Conservation (phyloP, 2,888 invertebrate genomes). For the Teinopalpus imperialis region DNA sequence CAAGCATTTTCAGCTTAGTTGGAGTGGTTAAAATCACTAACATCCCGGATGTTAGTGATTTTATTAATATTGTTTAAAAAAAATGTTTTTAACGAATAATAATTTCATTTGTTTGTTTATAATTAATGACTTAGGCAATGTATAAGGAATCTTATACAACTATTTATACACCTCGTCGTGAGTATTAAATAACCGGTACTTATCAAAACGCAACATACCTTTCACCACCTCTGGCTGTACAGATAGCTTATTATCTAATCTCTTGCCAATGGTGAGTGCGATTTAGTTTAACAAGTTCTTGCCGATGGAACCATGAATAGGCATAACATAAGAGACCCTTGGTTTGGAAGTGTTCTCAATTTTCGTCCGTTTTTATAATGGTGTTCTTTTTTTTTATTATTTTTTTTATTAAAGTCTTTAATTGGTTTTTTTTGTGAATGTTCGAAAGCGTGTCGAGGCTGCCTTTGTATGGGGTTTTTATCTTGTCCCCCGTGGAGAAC, state of each 20-base stretch:
- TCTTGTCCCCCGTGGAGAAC: too few species aligned
- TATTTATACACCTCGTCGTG: constrained; percentile 11
- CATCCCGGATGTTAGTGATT: too few species aligned
- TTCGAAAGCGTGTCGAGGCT: constrained; percentile 4
- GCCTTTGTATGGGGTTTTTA: neutral
- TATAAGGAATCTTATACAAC: too few species aligned
- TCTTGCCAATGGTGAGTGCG: constrained; percentile 27
- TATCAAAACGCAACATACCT: constrained; percentile 19
- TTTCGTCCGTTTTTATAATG: constrained; percentile 5
- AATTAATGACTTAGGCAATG: too few species aligned
- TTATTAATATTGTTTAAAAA: too few species aligned
- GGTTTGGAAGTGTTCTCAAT: constrained; percentile 9
- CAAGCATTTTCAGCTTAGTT: too few species aligned
- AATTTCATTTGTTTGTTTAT: too few species aligned
- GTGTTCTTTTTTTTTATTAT: too few species aligned
- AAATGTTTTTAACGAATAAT: too few species aligned
- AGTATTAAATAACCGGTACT: constrained; percentile 18
- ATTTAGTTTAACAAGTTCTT: constrained; percentile 40
- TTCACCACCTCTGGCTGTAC: constrained; percentile 25
- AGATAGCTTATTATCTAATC: constrained; percentile 35
- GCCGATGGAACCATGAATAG: constrained; percentile 55
- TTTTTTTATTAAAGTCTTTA: too few species aligned
- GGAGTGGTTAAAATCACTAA: too few species aligned
- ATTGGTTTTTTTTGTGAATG: too few species aligned
- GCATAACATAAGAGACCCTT: constrained; percentile 13